phyloP scores from a whole-genome alignment of 2,888 invertebrate genomes.

The Heliconius ismenius region DNA sequence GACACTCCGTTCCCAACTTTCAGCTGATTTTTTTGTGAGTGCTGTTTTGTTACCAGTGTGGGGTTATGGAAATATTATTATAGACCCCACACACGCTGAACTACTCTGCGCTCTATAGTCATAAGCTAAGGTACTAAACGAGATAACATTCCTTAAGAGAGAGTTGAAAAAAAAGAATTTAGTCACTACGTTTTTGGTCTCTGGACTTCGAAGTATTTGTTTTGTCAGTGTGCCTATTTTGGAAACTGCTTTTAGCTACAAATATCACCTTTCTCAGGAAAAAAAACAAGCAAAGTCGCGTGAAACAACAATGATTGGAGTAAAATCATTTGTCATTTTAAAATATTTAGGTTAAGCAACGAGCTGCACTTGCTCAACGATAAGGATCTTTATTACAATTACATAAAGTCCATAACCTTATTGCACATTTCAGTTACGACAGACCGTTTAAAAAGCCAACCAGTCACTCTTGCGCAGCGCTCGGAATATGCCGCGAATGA shows the following conservation, averaged over 20 bases:
- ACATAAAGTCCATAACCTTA: constrained; percentile 33
- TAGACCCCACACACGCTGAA: too few relatives aligned
- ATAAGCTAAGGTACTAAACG: too few relatives aligned
- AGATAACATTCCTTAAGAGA: too few relatives aligned
- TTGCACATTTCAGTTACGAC: constrained; percentile 21
- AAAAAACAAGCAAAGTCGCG: constrained; percentile 6
- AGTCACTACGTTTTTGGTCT: too few relatives aligned
- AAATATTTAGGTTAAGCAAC: constrained; percentile 24
- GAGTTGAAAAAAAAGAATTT: too few relatives aligned
- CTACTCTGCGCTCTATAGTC: too few relatives aligned
- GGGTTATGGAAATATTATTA: too few relatives aligned
- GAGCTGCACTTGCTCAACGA: background rate
- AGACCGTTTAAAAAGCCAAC: constrained; percentile 32
- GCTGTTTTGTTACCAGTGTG: too few relatives aligned
- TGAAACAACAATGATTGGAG: background rate
- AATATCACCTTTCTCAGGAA: background rate
- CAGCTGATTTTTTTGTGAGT: too few relatives aligned
- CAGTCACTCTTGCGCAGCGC: constrained; percentile 48
- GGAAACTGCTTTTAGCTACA: background rate
- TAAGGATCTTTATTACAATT: constrained; percentile 32
- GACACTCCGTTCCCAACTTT: too few relatives aligned
- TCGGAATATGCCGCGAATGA: constrained; percentile 42
- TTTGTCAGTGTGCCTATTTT: too few relatives aligned
- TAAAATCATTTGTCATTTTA: constrained; percentile 21
- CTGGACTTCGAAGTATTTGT: too few relatives aligned